Evolutionary conservation across 2,888 invertebrate species (phyloP), one percentile per base, ranked within the genome.

Genomic region (Ariolimax columbianus): DNA sequence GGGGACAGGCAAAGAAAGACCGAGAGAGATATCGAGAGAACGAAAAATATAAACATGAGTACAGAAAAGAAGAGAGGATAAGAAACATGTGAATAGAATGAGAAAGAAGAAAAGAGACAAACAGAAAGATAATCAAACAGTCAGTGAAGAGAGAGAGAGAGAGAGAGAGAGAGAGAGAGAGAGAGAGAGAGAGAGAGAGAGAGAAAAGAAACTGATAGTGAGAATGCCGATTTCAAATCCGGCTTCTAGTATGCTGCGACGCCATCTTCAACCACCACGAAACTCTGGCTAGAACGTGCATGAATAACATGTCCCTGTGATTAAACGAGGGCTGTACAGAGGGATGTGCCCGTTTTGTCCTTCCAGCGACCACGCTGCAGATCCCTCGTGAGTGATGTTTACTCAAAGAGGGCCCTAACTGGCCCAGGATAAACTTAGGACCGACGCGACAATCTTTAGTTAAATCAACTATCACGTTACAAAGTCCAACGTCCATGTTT

Each of bases 381-480:
- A 40, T 43, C 82, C 43, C 38, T 75, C 73, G 59, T 79, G 82
- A 82, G 63, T 38, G 70, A 26, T 82, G 82, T 82, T 82, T 70
- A 75, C 75, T 55, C 82, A 75, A 59, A 63, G 63, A 75, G 82
- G 40, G 3, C 73, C 19, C 82, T 82, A 82, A 59, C 82, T 63
- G 82, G 40, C 33, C 26, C 19, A n/a, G n/a, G 70, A 68, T 72
- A 72, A 81, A 81, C 81, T 11, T 26, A 26, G 75, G 30, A 30
- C 23, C 23, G 26, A 30, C 75, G 36, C 38, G 40, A 36, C 51
- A 82, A 82, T 82, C 82, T 82, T 73, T 75, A 72, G 73, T 82
- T 82, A 73, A 82, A 82, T 73, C 82, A 75, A 73, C 73, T 59
- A 59, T 82, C 82, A n/a, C 14, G 82, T 82, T 82, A 73, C 82